Evolutionary conservation across 1,140 invertebrate species (phyloP).

Genomic region (Nasonia giraulti): DNA sequence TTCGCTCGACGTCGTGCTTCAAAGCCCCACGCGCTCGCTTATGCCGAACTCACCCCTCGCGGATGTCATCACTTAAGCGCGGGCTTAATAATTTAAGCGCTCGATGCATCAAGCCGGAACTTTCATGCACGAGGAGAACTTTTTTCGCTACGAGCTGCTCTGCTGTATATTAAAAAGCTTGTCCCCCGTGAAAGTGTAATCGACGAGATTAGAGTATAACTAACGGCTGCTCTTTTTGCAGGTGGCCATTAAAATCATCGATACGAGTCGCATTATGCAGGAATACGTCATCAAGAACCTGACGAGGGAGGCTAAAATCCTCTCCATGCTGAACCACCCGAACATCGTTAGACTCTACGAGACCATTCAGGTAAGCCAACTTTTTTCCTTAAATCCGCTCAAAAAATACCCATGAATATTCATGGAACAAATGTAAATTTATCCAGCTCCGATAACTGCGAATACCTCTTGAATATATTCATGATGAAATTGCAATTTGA

Average conservation of each 20-base stretch:
- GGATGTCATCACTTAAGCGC: too few species aligned
- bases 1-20: not conserved
- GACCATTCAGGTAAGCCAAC: slow-evolving; percentile 78
- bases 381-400: too few species aligned
- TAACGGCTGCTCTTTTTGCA: slow-evolving; percentile 62
- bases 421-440: not conserved
- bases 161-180: not conserved
- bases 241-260: slow-evolving; percentile 84
- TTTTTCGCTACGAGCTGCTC: too few species aligned
- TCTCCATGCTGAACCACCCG: slow-evolving; percentile 80
- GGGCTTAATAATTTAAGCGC: not conserved
- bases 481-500: too few species aligned
- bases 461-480: too few species aligned
- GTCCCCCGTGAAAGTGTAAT: not conserved
- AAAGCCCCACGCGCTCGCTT: not conserved
- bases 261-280: slow-evolving; percentile 79
- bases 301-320: slow-evolving; percentile 79
- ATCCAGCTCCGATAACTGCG: too few species aligned
- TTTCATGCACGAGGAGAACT: too few species aligned
- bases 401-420: not conserved
- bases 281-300: slow-evolving; percentile 81
- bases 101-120: not conserved
- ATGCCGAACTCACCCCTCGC: too few species aligned
- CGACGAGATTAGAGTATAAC: not conserved
- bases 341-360: slow-evolving; percentile 81